Base-by-base conservation (phyloP, 2,797 vertebrate species). In the Parauchenoglanis punctatus region DNA sequence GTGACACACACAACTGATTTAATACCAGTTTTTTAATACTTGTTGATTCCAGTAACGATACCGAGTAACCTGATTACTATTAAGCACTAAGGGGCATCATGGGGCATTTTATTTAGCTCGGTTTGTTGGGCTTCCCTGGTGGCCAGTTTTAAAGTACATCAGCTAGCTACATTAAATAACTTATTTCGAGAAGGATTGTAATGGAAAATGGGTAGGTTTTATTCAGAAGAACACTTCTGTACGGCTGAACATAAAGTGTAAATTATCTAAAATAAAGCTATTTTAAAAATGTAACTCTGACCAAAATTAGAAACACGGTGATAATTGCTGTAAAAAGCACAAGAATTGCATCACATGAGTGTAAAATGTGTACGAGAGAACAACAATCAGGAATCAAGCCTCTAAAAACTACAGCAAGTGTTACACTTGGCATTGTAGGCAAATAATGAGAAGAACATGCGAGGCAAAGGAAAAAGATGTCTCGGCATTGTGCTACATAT, bases 401-500 rank as follows among this genome's bases (percentile, higher is more conserved):
- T 61, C 56, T n/a, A 58, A 80, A 12, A 84, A 80, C n/a, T 65
- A 52, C 12, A 44, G 20, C 44, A 61, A 65, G 83, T 76, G 82
- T 58, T 35, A 77, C 86, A 72, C 65, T 84, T 31, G 40, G 40
- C 40, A 40, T 40, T 40, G 40, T 4, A 40, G 40, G 40, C 1
- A 40, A 40, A 40, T 3, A 40, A 40, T 40, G 40, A 40, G 3
- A 40, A 31, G 23, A 35, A 35, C 44, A 65, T 10, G 11, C 10
- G 23, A 46, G 12, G 20, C 18, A 86, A 81, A 49, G 52, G 65
- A 61, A 81, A 44, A 56, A 40, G 25, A 31, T n/a, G 35, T 52
- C 61, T 28, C 10, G 61, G 44, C 7, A 31, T 46, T 46, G 4
- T 20, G 25, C 23, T 68, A 68, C 13, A 28, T 72, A 20, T 56